Conservation (phyloP, 2,113 vertebrate genomes). For the Atlantisia rogersi region DNA sequence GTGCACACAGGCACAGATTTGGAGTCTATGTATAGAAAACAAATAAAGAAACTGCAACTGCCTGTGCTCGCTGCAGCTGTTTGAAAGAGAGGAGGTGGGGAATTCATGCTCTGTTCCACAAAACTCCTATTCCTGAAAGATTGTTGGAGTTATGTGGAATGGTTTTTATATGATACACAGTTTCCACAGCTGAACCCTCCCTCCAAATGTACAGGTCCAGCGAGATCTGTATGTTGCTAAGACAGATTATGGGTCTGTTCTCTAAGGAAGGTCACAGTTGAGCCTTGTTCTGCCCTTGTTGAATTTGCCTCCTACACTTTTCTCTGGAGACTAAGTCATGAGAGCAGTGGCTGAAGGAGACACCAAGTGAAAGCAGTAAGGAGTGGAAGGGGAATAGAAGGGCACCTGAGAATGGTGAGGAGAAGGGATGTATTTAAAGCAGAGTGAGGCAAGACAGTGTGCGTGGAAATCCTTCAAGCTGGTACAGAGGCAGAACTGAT, state of each 20-base stretch:
- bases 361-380: not conserved
- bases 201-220: not conserved
- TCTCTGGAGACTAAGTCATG: not conserved
- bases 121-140: not conserved
- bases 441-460: not conserved
- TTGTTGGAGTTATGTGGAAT: rapidly evolving
- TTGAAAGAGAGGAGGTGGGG: not conserved
- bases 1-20: no score
- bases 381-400: not conserved
- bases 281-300: not conserved
- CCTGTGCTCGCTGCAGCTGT: not conserved
- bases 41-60: not conserved
- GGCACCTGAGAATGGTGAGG: not conserved
- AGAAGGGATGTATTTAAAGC: not conserved
- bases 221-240: not conserved
- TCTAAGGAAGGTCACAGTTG: not conserved
- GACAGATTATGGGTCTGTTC: not conserved
- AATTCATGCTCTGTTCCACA: not conserved
- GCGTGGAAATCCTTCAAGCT: not conserved
- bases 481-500: not conserved
- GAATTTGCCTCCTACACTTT: not conserved
- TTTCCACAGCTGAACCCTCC: not conserved
- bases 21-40: not conserved
- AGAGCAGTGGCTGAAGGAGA: not conserved
- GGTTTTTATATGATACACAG: not conserved